Percentiles rank a stretch among this genome's conserved stretches.
phyloP scores from a whole-genome alignment of 2,888 invertebrate genomes.

The Micropterix aruncella region DNA sequence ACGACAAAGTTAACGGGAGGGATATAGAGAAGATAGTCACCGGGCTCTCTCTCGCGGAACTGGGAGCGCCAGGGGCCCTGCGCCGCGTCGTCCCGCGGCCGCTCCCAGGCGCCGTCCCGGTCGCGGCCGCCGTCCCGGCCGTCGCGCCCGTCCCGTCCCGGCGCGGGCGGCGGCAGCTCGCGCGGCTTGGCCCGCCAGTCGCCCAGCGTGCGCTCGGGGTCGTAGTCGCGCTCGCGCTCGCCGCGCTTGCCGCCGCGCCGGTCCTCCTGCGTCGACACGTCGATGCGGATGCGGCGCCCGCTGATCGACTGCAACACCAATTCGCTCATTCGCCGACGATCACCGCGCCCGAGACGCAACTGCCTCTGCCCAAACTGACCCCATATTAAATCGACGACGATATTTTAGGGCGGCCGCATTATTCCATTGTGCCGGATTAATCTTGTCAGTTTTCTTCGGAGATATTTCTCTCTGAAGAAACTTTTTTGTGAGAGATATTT shows the following conservation, averaged over 20 bases:
- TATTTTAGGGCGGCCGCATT: too few relatives aligned
- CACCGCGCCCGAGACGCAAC: too few relatives aligned
- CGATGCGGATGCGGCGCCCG: constrained; percentile 64
- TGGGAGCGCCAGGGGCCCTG: constrained; percentile 4
- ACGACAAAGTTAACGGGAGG: too few relatives aligned
- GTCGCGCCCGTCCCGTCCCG: constrained; percentile 25
- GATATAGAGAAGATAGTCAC: too few relatives aligned
- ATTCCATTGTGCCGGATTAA: too few relatives aligned
- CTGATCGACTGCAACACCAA: constrained; percentile 53
- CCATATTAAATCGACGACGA: too few relatives aligned
- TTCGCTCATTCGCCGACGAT: too few relatives aligned
- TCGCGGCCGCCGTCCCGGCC: constrained; percentile 19
- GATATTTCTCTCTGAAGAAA: too few relatives aligned
- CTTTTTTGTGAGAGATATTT: too few relatives aligned
- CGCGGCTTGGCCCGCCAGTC: constrained; percentile 64
- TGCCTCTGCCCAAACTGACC: too few relatives aligned
- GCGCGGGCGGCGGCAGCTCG: constrained; percentile 29
- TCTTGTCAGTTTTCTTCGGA: too few relatives aligned
- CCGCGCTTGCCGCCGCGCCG: constrained; percentile 43
- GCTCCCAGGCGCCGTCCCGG: constrained; percentile 15
- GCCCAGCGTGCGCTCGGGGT: constrained; percentile 53
- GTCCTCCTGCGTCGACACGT: constrained; percentile 60
- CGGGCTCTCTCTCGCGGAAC: background rate
- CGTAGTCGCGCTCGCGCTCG: constrained; percentile 30
- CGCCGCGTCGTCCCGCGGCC: constrained; percentile 13